Percentiles rank a stretch among this genome's conserved stretches.
Evolutionary conservation across 2,797 vertebrate genomes (phyloP).

Genomic region (Hirundo rustica): DNA sequence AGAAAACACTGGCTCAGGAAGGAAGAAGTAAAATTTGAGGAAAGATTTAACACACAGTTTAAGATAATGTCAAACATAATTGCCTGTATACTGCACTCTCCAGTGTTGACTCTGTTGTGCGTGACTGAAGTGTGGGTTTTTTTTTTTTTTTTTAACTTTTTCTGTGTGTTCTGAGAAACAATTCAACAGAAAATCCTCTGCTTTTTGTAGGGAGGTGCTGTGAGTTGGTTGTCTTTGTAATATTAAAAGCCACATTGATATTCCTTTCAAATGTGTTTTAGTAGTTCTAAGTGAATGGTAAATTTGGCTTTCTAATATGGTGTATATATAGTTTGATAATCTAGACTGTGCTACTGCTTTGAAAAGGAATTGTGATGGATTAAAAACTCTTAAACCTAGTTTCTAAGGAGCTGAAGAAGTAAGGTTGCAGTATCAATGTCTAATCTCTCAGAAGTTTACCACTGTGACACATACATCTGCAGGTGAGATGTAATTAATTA

Average conservation of each 20-base stretch:
- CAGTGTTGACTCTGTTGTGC: background rate
- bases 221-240: background rate
- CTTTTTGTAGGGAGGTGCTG: background rate
- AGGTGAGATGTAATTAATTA: background rate
- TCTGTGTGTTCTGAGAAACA: background rate
- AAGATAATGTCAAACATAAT: background rate
- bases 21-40: slow-evolving; percentile 31
- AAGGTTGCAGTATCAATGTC: background rate
- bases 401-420: background rate
- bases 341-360: background rate
- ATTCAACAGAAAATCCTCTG: background rate
- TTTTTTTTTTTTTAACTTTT: background rate
- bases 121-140: background rate
- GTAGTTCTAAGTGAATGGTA: background rate
- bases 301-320: background rate
- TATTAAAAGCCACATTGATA: background rate
- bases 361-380: background rate
- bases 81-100: background rate
- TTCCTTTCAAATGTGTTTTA: background rate
- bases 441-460: slow-evolving; percentile 5
- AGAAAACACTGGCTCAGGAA: slow-evolving; percentile 4
- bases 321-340: background rate
- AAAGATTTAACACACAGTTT: background rate
- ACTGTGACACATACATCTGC: background rate
- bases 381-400: background rate